Base-by-base conservation (phyloP, 2,113 vertebrate genomes). In the Zootoca vivipara region DNA sequence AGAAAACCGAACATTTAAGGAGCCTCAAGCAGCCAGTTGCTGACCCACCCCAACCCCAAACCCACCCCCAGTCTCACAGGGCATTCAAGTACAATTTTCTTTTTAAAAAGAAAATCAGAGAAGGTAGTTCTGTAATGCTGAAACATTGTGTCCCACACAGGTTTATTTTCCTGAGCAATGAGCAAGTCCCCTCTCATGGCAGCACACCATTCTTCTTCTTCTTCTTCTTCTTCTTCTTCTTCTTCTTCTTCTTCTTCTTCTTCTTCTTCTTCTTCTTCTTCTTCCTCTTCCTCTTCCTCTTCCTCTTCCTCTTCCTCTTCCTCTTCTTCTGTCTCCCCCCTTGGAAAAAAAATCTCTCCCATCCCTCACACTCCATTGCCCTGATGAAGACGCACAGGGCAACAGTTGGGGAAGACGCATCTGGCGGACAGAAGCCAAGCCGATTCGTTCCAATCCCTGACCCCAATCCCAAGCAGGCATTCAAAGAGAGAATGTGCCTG, bases 391-490 rank as follows among this genome's bases (percentile, higher is more conserved):
- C 0, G n/a, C 90, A 5, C 58, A 28, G 0, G 22, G 38, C 91
- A 88, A 75, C 73, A 15, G 88, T 30, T 5, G 0, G 78, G 38
- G 24, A 78, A 13, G 20, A 38, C 12, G 62, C 20, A 7, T 78
- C 74, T 73, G 42, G n/a, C 6, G 0, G 20, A 24, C 58, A 38
- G 65, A 92, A 89, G 20, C 83, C 64, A 35, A 28, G 18, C 40
- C 0, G 64, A 24, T 75, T 78, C 69, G 84, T 89, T 82, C 89
- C 26, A 7, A 58, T 67, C 64, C 40, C 86, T 69, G 33, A 74
- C 83, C 91, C 89, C 94, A 73, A 35, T 86, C 88, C 81, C 89
- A 85, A 86, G 75, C 2, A 72, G 88, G 16, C 73, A 46, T 64
- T 42, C 58, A 58, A 58, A 73, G 69, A 62, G 46, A 52, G 64